Percentiles rank a stretch among this genome's conserved stretches.
phyloP scores from a whole-genome alignment of 2,888 invertebrate species.

The Ophion costatus region DNA sequence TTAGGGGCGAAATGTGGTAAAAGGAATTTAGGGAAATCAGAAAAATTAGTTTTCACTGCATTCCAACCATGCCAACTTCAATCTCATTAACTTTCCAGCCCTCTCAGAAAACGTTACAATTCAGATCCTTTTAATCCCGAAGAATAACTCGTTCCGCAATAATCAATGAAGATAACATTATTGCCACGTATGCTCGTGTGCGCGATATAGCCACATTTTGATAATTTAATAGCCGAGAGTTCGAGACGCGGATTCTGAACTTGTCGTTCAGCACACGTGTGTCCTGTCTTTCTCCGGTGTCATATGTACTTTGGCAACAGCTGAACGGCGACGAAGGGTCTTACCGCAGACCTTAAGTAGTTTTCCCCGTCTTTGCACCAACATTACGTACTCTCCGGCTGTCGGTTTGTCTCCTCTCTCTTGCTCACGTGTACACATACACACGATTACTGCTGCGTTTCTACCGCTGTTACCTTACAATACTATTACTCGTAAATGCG shows the following conservation, averaged over 20 bases:
- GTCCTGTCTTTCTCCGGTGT: conserved; percentile 20
- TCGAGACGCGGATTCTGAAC: conserved; percentile 15
- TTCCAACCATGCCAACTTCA: no score
- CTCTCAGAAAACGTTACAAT: neutral
- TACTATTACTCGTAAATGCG: conserved; percentile 60
- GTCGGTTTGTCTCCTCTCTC: conserved; percentile 3
- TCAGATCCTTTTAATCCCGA: neutral
- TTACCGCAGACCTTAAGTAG: conserved; percentile 61
- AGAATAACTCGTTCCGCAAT: conserved; percentile 5
- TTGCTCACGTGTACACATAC: neutral
- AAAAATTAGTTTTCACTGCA: no score
- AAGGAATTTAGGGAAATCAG: no score
- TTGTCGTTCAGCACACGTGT: conserved; percentile 44
- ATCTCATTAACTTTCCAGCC: neutral
- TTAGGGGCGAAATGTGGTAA: no score
- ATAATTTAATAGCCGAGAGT: conserved; percentile 46
- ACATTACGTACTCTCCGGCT: conserved; percentile 29
- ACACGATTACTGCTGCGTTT: conserved; percentile 22
- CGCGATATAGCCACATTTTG: conserved; percentile 21
- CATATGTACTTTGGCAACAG: conserved; percentile 53
- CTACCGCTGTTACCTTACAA: conserved; percentile 45
- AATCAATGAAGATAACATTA: conserved; percentile 21
- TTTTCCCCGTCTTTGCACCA: conserved; percentile 44
- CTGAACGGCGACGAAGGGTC: conserved; percentile 55
- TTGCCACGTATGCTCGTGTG: conserved; percentile 2